Evolutionary conservation across 2,113 vertebrate genomes (phyloP).

Genomic region (Eretmochelys imbricata): DNA sequence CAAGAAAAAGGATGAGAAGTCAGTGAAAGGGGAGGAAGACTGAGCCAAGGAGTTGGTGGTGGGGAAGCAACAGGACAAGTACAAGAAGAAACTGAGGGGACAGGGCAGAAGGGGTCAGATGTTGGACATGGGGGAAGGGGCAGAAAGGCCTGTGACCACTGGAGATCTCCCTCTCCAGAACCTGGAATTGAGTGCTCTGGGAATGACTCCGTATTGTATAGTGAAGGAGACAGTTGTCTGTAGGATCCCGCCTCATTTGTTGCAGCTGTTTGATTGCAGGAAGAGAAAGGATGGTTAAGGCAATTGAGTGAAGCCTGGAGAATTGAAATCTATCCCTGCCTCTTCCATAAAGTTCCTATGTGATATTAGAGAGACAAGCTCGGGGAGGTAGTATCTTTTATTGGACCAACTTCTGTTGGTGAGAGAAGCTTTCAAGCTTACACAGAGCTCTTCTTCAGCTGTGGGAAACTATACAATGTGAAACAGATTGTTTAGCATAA

Average conservation of each 20-base stretch:
- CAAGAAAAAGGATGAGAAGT: neutral
- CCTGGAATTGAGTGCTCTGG: neutral
- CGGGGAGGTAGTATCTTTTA: neutral
- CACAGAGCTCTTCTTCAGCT: neutral
- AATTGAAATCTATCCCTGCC: neutral
- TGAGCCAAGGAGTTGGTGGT: neutral
- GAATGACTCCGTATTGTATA: neutral
- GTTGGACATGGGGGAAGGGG: neutral
- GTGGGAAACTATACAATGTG: neutral
- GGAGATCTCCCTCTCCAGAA: neutral
- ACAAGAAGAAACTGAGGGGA: neutral
- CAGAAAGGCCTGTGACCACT: neutral
- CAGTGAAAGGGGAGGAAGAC: neutral
- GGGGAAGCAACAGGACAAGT: neutral
- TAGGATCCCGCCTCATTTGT: neutral
- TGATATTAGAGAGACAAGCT: neutral
- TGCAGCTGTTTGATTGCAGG: neutral
- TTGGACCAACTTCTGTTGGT: neutral
- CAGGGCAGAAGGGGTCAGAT: no score
- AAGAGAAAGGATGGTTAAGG: neutral
- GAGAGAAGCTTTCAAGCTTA: neutral
- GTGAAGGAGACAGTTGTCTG: neutral
- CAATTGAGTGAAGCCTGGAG: neutral
- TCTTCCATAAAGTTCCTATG: neutral
- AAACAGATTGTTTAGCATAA: neutral